phyloP scores from a whole-genome alignment of 1,140 invertebrate species.

The Drosophila punjabiensis region DNA sequence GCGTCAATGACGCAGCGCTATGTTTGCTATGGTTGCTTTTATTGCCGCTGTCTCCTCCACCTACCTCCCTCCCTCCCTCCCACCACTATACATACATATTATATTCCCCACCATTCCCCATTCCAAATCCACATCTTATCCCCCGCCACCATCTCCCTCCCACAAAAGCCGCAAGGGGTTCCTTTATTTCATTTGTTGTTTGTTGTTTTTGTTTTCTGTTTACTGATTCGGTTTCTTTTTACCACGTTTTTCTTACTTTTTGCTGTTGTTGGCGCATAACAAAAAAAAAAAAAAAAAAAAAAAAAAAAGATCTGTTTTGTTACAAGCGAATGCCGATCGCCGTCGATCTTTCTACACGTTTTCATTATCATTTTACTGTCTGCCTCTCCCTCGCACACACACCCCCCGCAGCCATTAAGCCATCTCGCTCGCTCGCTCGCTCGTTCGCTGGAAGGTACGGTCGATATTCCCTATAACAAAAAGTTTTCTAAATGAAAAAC shows the following conservation, averaged over 20 bases:
- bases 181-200: constrained; percentile 31
- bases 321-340: constrained; percentile 69
- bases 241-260: constrained; percentile 2
- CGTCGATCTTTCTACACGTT: constrained; percentile 65
- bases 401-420: constrained; percentile 9
- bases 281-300: too few species aligned
- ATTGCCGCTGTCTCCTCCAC: constrained; percentile 15
- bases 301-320: constrained; percentile 71
- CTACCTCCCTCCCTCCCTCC: too few species aligned
- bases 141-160: not conserved
- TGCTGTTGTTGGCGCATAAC: constrained; percentile 55
- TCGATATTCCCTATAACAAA: not conserved
- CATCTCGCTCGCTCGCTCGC: not conserved
- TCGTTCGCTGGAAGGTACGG: not conserved
- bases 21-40: constrained; percentile 69
- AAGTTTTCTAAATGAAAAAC: not conserved
- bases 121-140: not conserved
- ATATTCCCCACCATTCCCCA: constrained; percentile 8
- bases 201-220: constrained; percentile 38
- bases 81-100: not conserved
- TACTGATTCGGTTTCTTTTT: constrained; percentile 33
- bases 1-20: constrained; percentile 68
- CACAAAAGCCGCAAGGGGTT: constrained; percentile 40
- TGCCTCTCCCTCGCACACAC: constrained; percentile 14
- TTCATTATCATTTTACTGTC: constrained; percentile 66